phyloP scores from a whole-genome alignment of 2,797 vertebrate genomes.

The Centropyge bicolor region DNA sequence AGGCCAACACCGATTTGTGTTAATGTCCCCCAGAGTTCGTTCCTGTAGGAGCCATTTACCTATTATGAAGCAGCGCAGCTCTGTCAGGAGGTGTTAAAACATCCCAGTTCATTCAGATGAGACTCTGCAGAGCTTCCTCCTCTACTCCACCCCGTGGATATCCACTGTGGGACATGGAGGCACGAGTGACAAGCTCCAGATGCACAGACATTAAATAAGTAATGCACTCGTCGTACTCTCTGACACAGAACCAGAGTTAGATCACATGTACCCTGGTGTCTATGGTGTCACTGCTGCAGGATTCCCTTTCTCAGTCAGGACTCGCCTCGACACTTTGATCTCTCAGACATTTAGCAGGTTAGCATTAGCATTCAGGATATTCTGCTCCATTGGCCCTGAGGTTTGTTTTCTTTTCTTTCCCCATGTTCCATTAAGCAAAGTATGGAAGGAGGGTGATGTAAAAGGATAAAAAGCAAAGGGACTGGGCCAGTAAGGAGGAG shows the following conservation, averaged over 20 bases:
- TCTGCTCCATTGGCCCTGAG: neutral
- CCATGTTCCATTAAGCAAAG: neutral
- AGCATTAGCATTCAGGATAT: neutral
- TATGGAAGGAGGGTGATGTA: neutral
- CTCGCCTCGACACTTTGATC: neutral
- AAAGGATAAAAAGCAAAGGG: neutral
- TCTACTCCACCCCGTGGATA: constrained; percentile 15
- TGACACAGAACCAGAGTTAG: constrained; percentile 67
- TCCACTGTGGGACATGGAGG: constrained; percentile 50
- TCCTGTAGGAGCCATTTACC: constrained; percentile 52
- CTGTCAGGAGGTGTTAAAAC: constrained; percentile 30
- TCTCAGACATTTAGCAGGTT: constrained; percentile 12
- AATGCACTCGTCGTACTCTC: constrained; percentile 57
- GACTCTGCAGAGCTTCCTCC: constrained; percentile 12
- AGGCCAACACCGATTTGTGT: neutral
- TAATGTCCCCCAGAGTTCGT: neutral
- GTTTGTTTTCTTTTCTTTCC: neutral
- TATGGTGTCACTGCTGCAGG: constrained; percentile 63
- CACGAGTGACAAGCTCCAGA: constrained; percentile 36
- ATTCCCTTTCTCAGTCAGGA: constrained; percentile 15
- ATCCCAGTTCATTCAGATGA: constrained; percentile 36
- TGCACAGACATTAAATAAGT: constrained; percentile 79
- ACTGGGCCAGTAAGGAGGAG: neutral
- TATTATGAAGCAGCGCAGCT: constrained; percentile 30
- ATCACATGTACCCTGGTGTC: constrained; percentile 74